A percentile compares a stretch with the other conserved stretches of the same genome.
Conservation (phyloP, 2,113 vertebrate genomes). For the Argyrosomus japonicus region DNA sequence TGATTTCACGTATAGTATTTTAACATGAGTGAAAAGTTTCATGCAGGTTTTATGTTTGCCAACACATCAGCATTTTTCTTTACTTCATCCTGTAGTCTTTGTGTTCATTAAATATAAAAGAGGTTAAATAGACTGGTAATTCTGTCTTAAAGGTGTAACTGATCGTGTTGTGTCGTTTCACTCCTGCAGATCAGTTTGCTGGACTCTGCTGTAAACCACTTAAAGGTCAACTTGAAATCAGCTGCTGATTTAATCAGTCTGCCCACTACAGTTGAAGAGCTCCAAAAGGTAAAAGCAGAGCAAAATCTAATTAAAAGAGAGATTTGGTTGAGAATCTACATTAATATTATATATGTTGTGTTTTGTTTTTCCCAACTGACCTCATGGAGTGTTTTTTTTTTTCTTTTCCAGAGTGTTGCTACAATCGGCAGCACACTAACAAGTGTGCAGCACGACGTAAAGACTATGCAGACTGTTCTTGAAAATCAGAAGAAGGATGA, state of each 20-base stretch:
- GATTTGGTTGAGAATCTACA: neutral
- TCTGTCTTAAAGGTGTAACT: slow-evolving; percentile 3
- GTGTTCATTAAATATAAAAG: neutral
- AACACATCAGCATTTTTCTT: neutral
- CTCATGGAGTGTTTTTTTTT: rapidly evolving
- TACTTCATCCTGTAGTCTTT: neutral
- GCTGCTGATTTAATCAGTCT: slow-evolving; percentile 93
- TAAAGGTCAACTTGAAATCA: slow-evolving; percentile 94
- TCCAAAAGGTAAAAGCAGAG: slow-evolving; percentile 89
- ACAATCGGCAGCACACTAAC: slow-evolving; percentile 95
- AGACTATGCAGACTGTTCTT: slow-evolving; percentile 88
- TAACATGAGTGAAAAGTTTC: too few species aligned
- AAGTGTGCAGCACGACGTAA: slow-evolving; percentile 94
- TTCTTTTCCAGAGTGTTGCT: slow-evolving; percentile 90
- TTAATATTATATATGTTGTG: neutral
- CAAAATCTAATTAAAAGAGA: neutral
- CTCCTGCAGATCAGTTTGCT: slow-evolving; percentile 86
- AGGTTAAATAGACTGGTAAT: neutral
- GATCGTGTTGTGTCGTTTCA: slow-evolving; percentile 32
- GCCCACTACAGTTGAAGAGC: slow-evolving; percentile 93
- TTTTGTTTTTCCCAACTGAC: neutral
- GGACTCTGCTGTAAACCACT: slow-evolving; percentile 91
- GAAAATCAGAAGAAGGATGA: slow-evolving; percentile 89
- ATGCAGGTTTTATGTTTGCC: neutral
- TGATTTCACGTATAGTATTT: neutral